Evolutionary conservation across 2,113 vertebrate species (phyloP).

Genomic region (Pelecanus crispus): DNA sequence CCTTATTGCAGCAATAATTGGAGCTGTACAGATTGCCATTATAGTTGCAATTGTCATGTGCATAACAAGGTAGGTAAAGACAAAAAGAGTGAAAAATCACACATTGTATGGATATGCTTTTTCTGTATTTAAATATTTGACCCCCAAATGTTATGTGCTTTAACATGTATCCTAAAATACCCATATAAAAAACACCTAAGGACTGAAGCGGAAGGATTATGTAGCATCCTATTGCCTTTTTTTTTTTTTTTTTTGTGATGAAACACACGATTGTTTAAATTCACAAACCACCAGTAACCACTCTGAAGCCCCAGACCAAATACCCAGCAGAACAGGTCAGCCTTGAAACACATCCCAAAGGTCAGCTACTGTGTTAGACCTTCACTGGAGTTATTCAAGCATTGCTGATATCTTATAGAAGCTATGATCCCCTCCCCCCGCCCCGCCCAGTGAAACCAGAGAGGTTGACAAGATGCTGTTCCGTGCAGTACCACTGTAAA

Average conservation of each 20-base stretch:
- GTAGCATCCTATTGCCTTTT: neutral
- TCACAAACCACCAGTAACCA: neutral
- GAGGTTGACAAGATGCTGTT: neutral
- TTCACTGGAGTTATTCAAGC: neutral
- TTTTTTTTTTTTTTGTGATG: neutral
- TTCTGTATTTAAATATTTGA: neutral
- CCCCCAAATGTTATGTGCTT: neutral
- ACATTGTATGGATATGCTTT: neutral
- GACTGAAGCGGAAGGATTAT: neutral
- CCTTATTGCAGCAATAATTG: constrained; percentile 95
- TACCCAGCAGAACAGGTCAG: neutral
- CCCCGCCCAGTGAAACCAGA: neutral
- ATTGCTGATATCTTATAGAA: neutral
- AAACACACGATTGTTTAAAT: neutral
- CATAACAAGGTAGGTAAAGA: constrained; percentile 86
- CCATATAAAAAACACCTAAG: neutral
- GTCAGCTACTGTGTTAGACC: neutral
- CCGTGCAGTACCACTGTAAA: neutral
- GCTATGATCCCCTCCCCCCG: neutral
- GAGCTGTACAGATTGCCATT: constrained; percentile 93
- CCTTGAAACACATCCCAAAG: neutral
- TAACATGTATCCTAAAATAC: neutral
- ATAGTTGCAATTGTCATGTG: constrained; percentile 98
- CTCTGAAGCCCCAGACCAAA: neutral
- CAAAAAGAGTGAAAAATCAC: neutral